Percentiles rank a stretch among this genome's conserved stretches.
Conservation (phyloP, 2,797 vertebrate genomes). For the Glossophaga mutica region DNA sequence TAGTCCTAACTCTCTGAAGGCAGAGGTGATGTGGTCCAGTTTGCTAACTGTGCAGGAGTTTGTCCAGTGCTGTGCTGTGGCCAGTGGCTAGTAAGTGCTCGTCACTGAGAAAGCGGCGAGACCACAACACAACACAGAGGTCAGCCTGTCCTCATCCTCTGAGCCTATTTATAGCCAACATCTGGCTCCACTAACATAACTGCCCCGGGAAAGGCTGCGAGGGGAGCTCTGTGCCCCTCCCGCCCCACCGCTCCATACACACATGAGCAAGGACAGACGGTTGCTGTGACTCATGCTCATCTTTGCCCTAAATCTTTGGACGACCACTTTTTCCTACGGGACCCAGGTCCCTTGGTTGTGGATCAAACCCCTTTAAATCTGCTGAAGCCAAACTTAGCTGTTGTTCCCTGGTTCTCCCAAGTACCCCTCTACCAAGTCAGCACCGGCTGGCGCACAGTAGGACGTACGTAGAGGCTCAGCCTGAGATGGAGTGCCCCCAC, state of each 20-base stretch:
- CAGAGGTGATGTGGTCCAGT: not conserved
- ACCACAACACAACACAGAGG: not conserved
- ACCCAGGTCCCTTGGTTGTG: not conserved
- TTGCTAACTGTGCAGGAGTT: not conserved
- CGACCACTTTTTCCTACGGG: not conserved
- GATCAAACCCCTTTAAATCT: not conserved
- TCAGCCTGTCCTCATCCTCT: not conserved
- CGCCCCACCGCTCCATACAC: not conserved
- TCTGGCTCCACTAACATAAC: conserved; percentile 1
- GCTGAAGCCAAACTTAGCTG: not conserved
- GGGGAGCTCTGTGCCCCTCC: not conserved
- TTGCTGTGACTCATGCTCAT: not conserved
- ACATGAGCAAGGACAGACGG: not conserved
- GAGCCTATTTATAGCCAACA: not conserved
- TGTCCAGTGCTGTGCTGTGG: not conserved
- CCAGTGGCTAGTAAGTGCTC: not conserved
- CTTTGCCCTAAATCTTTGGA: not conserved
- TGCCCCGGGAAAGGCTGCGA: not conserved
- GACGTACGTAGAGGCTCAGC: not conserved
- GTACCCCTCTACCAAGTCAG: not conserved
- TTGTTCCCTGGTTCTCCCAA: not conserved
- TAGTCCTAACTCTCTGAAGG: not conserved
- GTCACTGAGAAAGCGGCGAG: conserved; percentile 4
- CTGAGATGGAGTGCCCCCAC: not conserved
- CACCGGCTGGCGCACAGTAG: not conserved